These are phyloP conservation scores for Drosophila sp. DNA, from an alignment of 1,140 invertebrate species.

Conservation along the genomic window DNA sequence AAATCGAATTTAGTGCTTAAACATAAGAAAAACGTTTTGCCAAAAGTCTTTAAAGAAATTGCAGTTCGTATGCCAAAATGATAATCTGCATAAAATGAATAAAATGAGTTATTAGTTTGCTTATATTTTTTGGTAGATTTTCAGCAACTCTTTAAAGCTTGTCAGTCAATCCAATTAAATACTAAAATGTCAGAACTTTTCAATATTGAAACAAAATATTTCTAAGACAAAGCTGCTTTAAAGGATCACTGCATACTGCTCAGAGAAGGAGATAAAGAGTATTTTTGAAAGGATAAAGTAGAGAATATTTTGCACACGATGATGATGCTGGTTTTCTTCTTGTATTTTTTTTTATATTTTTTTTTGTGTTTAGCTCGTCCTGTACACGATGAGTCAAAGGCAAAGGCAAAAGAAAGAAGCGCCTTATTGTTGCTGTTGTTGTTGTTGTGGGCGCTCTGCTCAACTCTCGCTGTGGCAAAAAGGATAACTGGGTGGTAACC, in stretches of 20 bases:
- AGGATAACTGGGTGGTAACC: conserved; percentile 34
- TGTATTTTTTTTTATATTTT: conserved; percentile 14
- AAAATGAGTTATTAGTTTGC: no score
- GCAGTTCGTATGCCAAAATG: no score
- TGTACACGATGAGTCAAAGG: conserved; percentile 46
- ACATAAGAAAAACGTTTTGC: no score
- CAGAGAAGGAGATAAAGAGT: background rate
- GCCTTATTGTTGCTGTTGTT: conserved; percentile 55
- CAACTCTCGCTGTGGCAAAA: background rate
- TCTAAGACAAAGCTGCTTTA: background rate
- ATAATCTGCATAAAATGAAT: no score
- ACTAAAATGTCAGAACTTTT: no score
- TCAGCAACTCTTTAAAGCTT: no score
- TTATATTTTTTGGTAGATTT: no score
- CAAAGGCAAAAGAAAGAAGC: conserved; percentile 17
- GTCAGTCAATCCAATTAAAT: no score
- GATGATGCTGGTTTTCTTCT: conserved; percentile 26
- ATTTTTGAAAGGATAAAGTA: background rate
- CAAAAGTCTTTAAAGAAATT: no score
- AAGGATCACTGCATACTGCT: background rate
- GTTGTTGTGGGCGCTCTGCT: conserved; percentile 42
- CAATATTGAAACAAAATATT: no score
- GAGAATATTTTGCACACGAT: conserved; percentile 35
- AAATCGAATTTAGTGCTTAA: no score
- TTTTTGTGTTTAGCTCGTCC: background rate